These are phyloP conservation scores for Apaloderma vittatum DNA, from an alignment of 2,113 vertebrate genomes.

Conservation along the genomic window DNA sequence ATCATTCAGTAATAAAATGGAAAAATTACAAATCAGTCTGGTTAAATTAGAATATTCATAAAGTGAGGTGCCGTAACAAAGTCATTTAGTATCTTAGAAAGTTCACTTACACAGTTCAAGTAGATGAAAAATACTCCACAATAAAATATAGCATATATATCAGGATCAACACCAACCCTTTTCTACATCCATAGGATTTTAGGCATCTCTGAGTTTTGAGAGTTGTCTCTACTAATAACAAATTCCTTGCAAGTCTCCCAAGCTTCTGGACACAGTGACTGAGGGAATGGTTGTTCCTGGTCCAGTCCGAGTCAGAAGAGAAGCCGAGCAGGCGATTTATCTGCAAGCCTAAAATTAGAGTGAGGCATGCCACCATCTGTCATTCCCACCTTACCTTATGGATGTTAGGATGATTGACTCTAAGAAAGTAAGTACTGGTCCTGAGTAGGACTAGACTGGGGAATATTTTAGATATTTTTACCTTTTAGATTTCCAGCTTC, in stretches of 20 bases:
- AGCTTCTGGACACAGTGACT: neutral
- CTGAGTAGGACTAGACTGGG: neutral
- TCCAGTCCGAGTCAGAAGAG: neutral
- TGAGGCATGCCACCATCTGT: slow-evolving; percentile 18
- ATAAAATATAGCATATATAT: neutral
- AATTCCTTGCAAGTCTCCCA: neutral
- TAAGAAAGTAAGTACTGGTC: neutral
- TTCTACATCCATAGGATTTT: neutral
- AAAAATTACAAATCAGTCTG: slow-evolving; percentile 57
- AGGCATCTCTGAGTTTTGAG: neutral
- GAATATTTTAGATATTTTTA: neutral
- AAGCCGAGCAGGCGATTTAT: neutral
- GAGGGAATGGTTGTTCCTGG: neutral
- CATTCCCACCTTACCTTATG: slow-evolving; percentile 23
- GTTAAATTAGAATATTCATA: slow-evolving; percentile 76
- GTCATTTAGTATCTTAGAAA: slow-evolving; percentile 40
- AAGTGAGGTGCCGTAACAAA: slow-evolving; percentile 52
- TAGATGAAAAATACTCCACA: slow-evolving; percentile 43
- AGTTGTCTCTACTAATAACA: neutral
- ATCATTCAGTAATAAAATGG: slow-evolving; percentile 65
- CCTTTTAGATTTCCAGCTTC: neutral
- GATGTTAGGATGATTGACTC: neutral
- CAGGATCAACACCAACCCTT: slow-evolving; percentile 25
- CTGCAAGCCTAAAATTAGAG: slow-evolving; percentile 37
- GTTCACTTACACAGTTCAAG: slow-evolving; percentile 55